These are phyloP conservation scores for Propithecus perrieri DNA, from an alignment of 2,797 vertebrate genomes.

Conservation along the genomic window DNA sequence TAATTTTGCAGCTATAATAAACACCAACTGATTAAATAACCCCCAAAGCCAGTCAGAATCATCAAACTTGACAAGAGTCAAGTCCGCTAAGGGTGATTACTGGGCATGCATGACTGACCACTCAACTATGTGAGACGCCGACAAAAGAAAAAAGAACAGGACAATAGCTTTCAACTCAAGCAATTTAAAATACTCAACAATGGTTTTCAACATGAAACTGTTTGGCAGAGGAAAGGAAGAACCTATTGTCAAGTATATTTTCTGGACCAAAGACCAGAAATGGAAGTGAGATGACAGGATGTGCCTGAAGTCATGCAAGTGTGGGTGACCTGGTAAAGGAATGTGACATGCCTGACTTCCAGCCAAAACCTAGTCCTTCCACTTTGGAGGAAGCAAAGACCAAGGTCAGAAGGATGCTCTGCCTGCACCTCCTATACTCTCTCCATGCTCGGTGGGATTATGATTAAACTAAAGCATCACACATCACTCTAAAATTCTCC, in stretches of 20 bases:
- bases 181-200: not conserved
- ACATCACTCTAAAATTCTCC: constrained; percentile 24
- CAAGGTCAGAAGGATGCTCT: not conserved
- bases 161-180: constrained; percentile 3
- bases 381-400: not conserved
- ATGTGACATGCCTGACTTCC: not conserved
- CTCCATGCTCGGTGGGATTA: not conserved
- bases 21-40: constrained; percentile 5
- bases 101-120: not conserved
- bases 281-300: constrained; percentile 38
- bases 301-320: not conserved
- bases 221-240: not conserved
- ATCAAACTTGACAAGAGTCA: not conserved
- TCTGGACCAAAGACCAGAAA: constrained; percentile 9
- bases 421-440: not conserved
- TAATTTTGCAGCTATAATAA: not conserved
- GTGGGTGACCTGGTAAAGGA: constrained; percentile 6
- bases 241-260: not conserved
- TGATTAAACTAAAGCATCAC: not conserved
- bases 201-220: constrained; percentile 39
- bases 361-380: not conserved
- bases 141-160: constrained; percentile 15
- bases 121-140: not conserved
- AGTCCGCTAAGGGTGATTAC: not conserved
- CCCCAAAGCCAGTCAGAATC: not conserved